Evolutionary conservation across 2,113 vertebrate genomes (phyloP).

Genomic region (Mus musculus): DNA sequence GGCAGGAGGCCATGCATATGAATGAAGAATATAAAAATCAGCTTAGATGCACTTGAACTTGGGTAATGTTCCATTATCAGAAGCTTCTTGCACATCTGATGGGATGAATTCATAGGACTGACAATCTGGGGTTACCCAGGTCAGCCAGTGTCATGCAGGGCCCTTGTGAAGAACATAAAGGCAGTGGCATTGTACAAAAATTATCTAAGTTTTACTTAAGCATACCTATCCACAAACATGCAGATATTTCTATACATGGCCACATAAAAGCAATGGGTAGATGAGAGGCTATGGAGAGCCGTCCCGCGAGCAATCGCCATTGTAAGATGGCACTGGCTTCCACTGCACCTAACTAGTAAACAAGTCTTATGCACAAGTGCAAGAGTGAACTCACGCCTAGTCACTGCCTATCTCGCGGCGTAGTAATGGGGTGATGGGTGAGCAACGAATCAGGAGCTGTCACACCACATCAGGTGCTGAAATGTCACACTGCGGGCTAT

Average conservation of each 20-base stretch:
- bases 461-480: too few relatives aligned
- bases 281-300: not conserved
- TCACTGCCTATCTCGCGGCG: too few relatives aligned
- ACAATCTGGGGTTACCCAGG: not conserved
- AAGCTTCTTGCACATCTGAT: constrained; percentile 46
- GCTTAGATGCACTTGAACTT: constrained; percentile 39
- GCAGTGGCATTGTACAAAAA: not conserved
- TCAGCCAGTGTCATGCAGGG: not conserved
- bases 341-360: too few relatives aligned
- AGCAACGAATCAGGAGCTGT: too few relatives aligned
- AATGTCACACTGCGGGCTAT: too few relatives aligned
- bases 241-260: not conserved
- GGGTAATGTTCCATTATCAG: constrained; percentile 25
- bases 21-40: constrained; percentile 57
- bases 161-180: not conserved
- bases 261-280: not conserved
- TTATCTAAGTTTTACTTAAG: not conserved
- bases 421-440: too few relatives aligned
- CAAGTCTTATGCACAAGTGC: too few relatives aligned
- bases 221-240: too few relatives aligned
- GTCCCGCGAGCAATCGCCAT: too few relatives aligned
- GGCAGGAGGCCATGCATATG: constrained; percentile 51
- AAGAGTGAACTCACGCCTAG: too few relatives aligned
- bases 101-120: not conserved
- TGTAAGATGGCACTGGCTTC: too few relatives aligned